phyloP scores from a whole-genome alignment of 2,888 invertebrate species.

The Eristalis arbustorum region DNA sequence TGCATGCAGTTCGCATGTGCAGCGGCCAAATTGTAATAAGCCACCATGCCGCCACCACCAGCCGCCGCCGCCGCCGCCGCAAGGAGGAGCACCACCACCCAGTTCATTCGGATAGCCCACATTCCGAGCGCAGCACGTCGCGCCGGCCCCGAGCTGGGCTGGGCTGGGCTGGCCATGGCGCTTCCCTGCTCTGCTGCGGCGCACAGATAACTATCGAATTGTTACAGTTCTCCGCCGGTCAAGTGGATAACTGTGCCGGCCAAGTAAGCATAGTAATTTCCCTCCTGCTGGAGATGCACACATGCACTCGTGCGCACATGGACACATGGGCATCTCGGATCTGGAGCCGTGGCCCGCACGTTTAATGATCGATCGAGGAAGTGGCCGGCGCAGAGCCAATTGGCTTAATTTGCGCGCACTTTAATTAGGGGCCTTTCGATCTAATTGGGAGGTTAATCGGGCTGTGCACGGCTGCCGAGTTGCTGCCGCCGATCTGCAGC shows the following conservation, averaged over 20 bases:
- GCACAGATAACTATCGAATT: constrained; percentile 38
- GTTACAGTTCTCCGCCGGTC: constrained; percentile 49
- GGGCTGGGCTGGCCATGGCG: neutral
- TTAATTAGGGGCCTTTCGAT: constrained; percentile 56
- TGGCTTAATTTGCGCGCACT: constrained; percentile 61
- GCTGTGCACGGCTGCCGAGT: neutral
- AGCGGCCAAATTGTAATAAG: constrained; percentile 47
- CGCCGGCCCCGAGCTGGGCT: too few species aligned
- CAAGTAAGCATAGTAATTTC: constrained; percentile 53
- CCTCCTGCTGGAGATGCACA: constrained; percentile 13
- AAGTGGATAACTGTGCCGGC: constrained; percentile 57
- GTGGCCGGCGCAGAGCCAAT: constrained; percentile 42
- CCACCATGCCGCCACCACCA: constrained; percentile 32
- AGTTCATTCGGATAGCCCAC: constrained; percentile 35
- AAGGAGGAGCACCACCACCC: constrained; percentile 9
- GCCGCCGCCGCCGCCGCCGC: too few species aligned
- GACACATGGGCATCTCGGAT: neutral
- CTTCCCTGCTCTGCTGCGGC: neutral
- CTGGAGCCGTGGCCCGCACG: constrained; percentile 8
- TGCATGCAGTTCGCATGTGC: constrained; percentile 3
- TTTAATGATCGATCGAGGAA: constrained; percentile 67
- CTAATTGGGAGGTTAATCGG: constrained; percentile 66
- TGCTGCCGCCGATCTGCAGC: neutral
- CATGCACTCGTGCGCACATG: neutral
- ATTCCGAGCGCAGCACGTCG: neutral